Evolutionary conservation across 2,113 vertebrate species (phyloP).

Genomic region (Apeltes quadracus): DNA sequence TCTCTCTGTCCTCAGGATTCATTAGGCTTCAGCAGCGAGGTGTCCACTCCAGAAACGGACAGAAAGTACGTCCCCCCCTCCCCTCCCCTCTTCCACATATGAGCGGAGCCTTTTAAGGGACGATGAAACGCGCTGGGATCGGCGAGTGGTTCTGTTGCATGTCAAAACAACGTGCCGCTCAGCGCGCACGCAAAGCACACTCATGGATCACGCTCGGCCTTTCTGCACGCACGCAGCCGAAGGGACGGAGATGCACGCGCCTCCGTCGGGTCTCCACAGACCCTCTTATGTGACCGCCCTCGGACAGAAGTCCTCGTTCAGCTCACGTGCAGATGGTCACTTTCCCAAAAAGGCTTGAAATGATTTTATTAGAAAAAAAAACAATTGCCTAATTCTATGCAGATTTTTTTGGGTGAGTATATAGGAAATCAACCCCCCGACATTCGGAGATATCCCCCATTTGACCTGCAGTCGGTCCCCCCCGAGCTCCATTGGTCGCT

Average conservation of each 20-base stretch:
- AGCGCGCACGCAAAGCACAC: not conserved
- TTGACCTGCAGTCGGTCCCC: slow-evolving; percentile 13
- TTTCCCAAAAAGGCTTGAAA: not conserved
- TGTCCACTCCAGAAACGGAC: slow-evolving; percentile 93
- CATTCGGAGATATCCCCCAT: not conserved
- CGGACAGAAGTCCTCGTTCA: slow-evolving; percentile 10
- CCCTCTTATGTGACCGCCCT: not conserved
- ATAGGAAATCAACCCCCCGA: not conserved
- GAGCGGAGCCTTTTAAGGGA: not conserved
- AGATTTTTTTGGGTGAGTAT: not conserved
- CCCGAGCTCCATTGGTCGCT: slow-evolving; percentile 21
- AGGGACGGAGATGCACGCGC: slow-evolving; percentile 7
- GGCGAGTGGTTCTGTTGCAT: slow-evolving; percentile 50
- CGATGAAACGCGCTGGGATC: slow-evolving; percentile 27
- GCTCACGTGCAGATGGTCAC: not conserved
- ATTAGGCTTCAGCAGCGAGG: slow-evolving; percentile 88
- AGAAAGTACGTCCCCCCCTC: slow-evolving; percentile 87
- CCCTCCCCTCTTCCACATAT: not conserved
- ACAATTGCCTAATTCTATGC: not conserved
- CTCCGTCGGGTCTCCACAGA: slow-evolving; percentile 13
- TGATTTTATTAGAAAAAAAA: no score
- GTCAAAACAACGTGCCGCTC: slow-evolving; percentile 48
- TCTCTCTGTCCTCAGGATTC: slow-evolving; percentile 85
- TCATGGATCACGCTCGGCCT: slow-evolving; percentile 22
- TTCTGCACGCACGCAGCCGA: not conserved